Percentiles rank a stretch among this genome's conserved stretches.
Evolutionary conservation across 2,113 vertebrate genomes (phyloP).

Genomic region (Hassar affinis): DNA sequence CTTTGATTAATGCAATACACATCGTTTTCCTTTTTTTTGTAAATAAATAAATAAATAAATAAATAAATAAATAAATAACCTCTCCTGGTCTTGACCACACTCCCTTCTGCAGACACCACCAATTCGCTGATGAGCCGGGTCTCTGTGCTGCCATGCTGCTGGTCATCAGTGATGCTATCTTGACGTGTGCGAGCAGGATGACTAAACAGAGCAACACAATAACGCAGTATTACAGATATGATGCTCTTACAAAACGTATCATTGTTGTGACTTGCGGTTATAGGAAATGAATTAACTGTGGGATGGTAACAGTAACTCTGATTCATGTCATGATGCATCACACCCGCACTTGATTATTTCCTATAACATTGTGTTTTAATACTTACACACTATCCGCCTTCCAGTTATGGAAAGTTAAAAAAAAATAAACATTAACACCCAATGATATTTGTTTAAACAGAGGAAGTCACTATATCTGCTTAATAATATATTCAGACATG

Average conservation of each 20-base stretch:
- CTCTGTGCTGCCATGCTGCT: constrained; percentile 53
- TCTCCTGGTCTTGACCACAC: constrained; percentile 49
- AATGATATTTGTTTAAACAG: background rate
- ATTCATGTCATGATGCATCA: background rate
- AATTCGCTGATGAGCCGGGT: constrained; percentile 57
- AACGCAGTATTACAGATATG: background rate
- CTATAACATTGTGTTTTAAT: background rate
- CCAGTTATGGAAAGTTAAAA: background rate
- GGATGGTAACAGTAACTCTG: background rate
- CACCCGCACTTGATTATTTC: background rate
- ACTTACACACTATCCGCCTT: background rate
- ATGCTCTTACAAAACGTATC: background rate
- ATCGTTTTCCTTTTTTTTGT: background rate
- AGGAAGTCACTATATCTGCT: background rate
- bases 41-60: background rate
- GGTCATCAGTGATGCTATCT: constrained; percentile 79
- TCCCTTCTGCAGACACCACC: constrained; percentile 42
- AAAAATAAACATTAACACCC: background rate
- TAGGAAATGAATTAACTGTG: background rate
- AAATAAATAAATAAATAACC: constrained; percentile 30
- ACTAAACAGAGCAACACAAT: constrained; percentile 59
- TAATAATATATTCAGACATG: background rate
- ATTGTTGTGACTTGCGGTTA: background rate
- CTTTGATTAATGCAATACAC: background rate
- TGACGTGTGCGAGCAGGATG: constrained; percentile 74